phyloP scores from a whole-genome alignment of 2,797 vertebrate genomes.

The Periparus ater region DNA sequence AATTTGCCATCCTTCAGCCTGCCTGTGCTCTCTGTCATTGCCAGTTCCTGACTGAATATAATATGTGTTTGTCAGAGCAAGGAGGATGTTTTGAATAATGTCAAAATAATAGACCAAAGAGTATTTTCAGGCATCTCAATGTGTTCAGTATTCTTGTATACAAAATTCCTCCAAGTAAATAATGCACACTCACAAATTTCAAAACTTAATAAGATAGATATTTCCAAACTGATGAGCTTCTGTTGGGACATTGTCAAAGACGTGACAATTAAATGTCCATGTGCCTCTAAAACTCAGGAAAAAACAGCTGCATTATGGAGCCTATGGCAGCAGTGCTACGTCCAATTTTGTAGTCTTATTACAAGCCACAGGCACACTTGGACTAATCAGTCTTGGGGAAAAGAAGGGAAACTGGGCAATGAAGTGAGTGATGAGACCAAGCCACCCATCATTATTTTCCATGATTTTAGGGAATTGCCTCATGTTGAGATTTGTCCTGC shows the following conservation, averaged over 20 bases:
- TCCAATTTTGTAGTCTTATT: neutral
- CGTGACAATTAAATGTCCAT: neutral
- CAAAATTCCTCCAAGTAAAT: neutral
- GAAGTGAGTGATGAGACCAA: neutral
- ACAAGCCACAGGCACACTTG: neutral
- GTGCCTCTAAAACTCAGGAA: neutral
- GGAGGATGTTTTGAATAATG: neutral
- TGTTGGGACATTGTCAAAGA: neutral
- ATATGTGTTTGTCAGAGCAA: neutral
- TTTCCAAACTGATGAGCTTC: neutral
- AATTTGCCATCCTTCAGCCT: neutral
- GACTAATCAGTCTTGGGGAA: neutral
- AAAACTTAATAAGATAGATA: neutral
- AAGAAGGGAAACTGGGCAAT: neutral
- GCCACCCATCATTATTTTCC: neutral
- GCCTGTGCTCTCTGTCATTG: neutral
- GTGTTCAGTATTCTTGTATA: neutral
- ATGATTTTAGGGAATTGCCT: neutral
- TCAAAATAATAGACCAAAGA: neutral
- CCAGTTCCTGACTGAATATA: neutral
- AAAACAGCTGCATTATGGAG: neutral
- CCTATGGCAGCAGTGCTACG: accelerated
- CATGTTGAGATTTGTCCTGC: neutral
- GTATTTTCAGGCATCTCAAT: neutral
- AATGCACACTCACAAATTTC: neutral